A percentile compares a stretch with the other conserved stretches of the same genome.
Conservation (phyloP, 2,113 vertebrate genomes). For the Nesogale talazaci region DNA sequence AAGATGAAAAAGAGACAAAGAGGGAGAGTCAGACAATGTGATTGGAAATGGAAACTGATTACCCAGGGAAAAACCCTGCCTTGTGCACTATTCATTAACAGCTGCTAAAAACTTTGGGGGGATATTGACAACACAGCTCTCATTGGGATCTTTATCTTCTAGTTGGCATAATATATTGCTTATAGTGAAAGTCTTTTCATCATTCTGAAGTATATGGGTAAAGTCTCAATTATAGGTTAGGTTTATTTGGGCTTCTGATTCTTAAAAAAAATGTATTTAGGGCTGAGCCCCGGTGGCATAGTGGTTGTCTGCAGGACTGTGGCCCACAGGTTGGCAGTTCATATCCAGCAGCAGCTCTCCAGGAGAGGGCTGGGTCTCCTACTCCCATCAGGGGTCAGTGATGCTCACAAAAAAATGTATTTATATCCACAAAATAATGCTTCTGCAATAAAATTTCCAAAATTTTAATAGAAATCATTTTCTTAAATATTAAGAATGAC, state of each 20-base stretch:
- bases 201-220: neutral
- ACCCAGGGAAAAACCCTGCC: accelerated
- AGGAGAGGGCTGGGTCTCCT: too few relatives aligned
- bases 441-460: too few relatives aligned
- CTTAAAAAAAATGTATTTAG: neutral
- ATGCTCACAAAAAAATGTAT: too few relatives aligned
- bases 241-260: neutral
- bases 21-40: neutral
- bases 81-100: accelerated
- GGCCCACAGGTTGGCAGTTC: too few relatives aligned
- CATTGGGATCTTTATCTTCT: neutral
- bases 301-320: too few relatives aligned
- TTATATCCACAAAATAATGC: too few relatives aligned
- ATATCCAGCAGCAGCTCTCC: too few relatives aligned
- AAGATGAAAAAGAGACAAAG: neutral
- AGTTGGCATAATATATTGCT: neutral
- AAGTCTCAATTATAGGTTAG: neutral
- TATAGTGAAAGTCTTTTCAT: neutral
- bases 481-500: too few relatives aligned
- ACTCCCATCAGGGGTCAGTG: too few relatives aligned
- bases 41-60: neutral
- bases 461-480: too few relatives aligned
- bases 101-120: neutral
- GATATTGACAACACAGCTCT: neutral
- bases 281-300: neutral